A percentile compares a stretch with the other conserved stretches of the same genome.
Evolutionary conservation across 1,140 invertebrate species (phyloP).

Genomic region (Drosophila lacertosa): DNA sequence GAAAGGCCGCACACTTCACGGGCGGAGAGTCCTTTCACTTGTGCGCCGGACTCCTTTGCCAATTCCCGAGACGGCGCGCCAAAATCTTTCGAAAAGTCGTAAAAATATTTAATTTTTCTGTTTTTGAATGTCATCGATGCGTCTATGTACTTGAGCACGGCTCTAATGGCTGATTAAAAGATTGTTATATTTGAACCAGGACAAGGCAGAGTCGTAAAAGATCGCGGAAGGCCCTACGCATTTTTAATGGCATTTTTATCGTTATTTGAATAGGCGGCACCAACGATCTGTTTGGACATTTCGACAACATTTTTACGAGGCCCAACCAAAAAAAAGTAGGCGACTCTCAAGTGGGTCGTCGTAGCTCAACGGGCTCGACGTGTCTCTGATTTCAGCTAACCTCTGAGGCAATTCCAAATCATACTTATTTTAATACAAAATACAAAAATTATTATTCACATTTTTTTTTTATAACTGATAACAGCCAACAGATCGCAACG

Average conservation of each 20-base stretch:
- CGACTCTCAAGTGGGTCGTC: constrained; percentile 64
- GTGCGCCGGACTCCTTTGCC: constrained; percentile 31
- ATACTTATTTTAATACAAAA: constrained; percentile 48
- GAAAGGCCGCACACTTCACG: not conserved
- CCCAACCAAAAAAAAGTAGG: constrained; percentile 43
- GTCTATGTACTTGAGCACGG: constrained; percentile 46
- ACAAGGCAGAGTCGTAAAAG: constrained; percentile 53
- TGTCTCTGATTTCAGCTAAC: constrained; percentile 59
- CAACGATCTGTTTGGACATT: constrained; percentile 79
- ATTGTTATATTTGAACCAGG: constrained; percentile 71
- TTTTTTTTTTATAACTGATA: constrained; percentile 35
- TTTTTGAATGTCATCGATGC: constrained; percentile 14
- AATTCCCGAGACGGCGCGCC: constrained; percentile 68
- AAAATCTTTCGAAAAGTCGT: constrained; percentile 52
- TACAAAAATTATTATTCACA: constrained; percentile 50
- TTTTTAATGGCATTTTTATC: constrained; percentile 75
- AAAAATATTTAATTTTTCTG: constrained; percentile 29
- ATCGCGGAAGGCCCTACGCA: constrained; percentile 10
- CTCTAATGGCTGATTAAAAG: constrained; percentile 69
- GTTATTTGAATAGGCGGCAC: constrained; percentile 76
- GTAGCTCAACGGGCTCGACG: constrained; percentile 12
- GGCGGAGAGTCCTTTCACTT: constrained; percentile 52
- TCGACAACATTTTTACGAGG: constrained; percentile 70
- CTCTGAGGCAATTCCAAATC: constrained; percentile 58
- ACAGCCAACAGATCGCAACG: constrained; percentile 27